Evolutionary conservation across 2,888 invertebrate species (phyloP), one percentile per base, ranked within the genome.

Genomic region (Disparrhopalites patrizii): DNA sequence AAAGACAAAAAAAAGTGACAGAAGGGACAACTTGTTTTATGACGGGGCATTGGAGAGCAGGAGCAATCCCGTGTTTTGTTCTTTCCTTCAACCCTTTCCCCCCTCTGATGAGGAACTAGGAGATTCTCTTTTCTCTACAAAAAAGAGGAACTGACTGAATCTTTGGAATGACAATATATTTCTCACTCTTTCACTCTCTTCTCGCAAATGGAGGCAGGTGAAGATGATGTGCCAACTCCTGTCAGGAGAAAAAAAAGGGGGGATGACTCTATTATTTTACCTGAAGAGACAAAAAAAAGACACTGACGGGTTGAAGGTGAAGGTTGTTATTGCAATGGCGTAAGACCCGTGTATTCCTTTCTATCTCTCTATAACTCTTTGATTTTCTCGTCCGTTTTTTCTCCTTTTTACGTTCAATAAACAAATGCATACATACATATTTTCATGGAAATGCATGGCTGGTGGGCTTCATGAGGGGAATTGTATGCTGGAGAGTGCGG

Each of bases 291-390:
- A n/a, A 43, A 43, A 43, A 43, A 43, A 43, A 43, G 5, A 10
- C 43, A n/a, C n/a, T n/a, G n/a, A n/a, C n/a, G n/a, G n/a, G n/a
- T 43, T 5, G 43, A 43, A 43, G 43, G 43, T 43, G 43, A 43
- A 43, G 43, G 43, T 10, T 20, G 43, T 10, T n/a, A 10, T 5
- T 5, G n/a, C n/a, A n/a, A n/a, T n/a, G n/a, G n/a, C n/a, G n/a
- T n/a, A n/a, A n/a, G n/a, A n/a, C n/a, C n/a, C n/a, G n/a, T n/a
- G n/a, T n/a, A n/a, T n/a, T n/a, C n/a, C n/a, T n/a, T n/a, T n/a
- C n/a, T n/a, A n/a, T n/a, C n/a, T n/a, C 15, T 36, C 15, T 36
- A 36, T 10, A 36, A 36, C 36, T 15, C 15, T 36, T 36, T 36
- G 15, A 7, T 36, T 36, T 36, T 10, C 36, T 36, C 8, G 36